A percentile compares a stretch with the other conserved stretches of the same genome.
These are phyloP conservation scores for Sigmodon hispidus DNA, from an alignment of 2,113 vertebrate species.

Conservation along the genomic window DNA sequence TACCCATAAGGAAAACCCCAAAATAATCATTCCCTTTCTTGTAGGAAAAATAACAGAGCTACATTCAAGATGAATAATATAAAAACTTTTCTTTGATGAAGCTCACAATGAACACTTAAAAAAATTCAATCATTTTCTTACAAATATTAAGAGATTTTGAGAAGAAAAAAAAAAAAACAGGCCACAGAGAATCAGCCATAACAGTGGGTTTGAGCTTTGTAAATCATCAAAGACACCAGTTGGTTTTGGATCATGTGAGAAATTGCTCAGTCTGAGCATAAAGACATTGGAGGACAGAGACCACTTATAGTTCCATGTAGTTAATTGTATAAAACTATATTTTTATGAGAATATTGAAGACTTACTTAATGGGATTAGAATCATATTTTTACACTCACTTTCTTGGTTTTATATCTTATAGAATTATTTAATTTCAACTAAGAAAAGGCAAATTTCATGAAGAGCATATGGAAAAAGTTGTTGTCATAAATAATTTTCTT, in stretches of 20 bases:
- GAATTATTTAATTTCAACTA: background rate
- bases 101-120: background rate
- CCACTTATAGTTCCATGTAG: background rate
- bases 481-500: background rate
- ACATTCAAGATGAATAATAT: background rate
- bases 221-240: background rate
- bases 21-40: background rate
- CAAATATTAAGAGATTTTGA: background rate
- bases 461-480: background rate
- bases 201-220: background rate
- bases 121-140: background rate
- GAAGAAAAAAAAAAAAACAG: background rate
- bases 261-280: background rate
- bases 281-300: background rate
- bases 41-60: background rate
- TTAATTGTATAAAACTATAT: background rate
- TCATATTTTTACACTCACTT: background rate
- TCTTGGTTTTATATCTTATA: background rate
- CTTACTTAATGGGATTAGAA: background rate
- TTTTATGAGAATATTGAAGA: background rate
- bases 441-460: background rate
- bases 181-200: background rate
- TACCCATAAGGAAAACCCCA: background rate
- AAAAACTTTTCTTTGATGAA: background rate
- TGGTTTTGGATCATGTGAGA: background rate